These are phyloP conservation scores for Porites australiensis DNA, from an alignment of 64 coral and sea anemone genomes.

Conservation along the genomic window DNA sequence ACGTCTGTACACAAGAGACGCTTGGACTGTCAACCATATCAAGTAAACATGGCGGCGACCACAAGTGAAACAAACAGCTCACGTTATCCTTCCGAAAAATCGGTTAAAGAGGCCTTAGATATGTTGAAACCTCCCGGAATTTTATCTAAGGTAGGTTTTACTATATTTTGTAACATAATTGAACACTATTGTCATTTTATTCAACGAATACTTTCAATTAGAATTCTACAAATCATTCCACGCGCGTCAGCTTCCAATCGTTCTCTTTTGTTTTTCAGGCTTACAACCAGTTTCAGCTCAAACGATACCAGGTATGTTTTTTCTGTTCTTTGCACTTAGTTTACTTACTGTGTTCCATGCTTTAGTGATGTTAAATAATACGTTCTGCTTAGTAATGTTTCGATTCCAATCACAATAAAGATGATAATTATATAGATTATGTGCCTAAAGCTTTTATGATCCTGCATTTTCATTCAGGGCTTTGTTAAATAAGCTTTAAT, in stretches of 20 bases:
- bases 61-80: slow-evolving; percentile 48
- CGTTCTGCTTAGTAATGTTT: no score
- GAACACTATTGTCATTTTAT: not conserved
- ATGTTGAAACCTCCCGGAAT: slow-evolving; percentile 83
- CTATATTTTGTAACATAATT: not conserved
- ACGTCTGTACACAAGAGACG: not conserved
- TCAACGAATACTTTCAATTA: not conserved
- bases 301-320: slow-evolving; percentile 75
- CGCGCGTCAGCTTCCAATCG: not conserved
- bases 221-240: not conserved
- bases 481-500: no score
- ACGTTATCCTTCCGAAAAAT: slow-evolving; percentile 75
- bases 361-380: no score
- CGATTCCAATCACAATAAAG: no score
- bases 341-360: not conserved
- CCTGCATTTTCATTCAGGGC: no score
- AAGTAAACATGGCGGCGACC: slow-evolving; percentile 52
- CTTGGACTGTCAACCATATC: not conserved
- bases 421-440: no score
- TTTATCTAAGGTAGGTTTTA: slow-evolving; percentile 76
- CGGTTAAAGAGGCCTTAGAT: slow-evolving; percentile 86
- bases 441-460: no score
- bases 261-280: slow-evolving; percentile 58
- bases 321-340: not conserved
- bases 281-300: slow-evolving; percentile 87